Evolutionary conservation across 1,140 invertebrate species (phyloP).

Genomic region (Musca vetustissima): DNA sequence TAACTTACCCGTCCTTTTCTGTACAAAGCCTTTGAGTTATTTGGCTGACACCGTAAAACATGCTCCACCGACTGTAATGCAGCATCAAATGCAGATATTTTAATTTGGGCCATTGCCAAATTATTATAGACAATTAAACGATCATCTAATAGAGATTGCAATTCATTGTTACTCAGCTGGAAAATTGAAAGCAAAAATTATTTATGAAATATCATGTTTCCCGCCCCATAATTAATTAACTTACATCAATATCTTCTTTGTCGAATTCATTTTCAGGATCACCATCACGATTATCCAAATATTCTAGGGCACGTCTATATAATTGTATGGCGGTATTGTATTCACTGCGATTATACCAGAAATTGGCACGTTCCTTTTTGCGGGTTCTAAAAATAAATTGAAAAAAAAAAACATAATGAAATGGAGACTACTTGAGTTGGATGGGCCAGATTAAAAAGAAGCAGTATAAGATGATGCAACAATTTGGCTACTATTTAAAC

Average conservation of each 20-base stretch:
- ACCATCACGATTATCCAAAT: slow-evolving; percentile 70
- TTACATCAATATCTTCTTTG: slow-evolving; percentile 49
- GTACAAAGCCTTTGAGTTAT: slow-evolving; percentile 87
- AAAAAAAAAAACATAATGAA: neutral
- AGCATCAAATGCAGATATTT: slow-evolving; percentile 78
- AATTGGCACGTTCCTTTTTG: slow-evolving; percentile 84
- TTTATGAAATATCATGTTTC: neutral
- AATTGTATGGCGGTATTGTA: slow-evolving; percentile 77
- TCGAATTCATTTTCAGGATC: slow-evolving; percentile 54
- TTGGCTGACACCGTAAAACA: slow-evolving; percentile 78
- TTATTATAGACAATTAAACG: slow-evolving; percentile 85
- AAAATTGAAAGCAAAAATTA: slow-evolving; percentile 1
- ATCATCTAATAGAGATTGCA: slow-evolving; percentile 71
- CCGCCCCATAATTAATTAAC: neutral
- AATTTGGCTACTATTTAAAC: too few species aligned
- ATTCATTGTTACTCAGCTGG: slow-evolving; percentile 60
- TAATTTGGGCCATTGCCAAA: slow-evolving; percentile 85
- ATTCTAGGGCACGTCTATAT: slow-evolving; percentile 81
- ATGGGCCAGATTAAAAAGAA: too few species aligned
- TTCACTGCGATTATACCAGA: slow-evolving; percentile 81
- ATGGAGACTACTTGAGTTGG: too few species aligned
- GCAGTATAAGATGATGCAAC: too few species aligned
- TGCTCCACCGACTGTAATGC: slow-evolving; percentile 78
- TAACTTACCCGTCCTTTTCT: slow-evolving; percentile 74
- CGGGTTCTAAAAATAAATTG: slow-evolving; percentile 61